Evolutionary conservation across 2,113 vertebrate genomes (phyloP).

Genomic region (Toxotes chatareus): DNA sequence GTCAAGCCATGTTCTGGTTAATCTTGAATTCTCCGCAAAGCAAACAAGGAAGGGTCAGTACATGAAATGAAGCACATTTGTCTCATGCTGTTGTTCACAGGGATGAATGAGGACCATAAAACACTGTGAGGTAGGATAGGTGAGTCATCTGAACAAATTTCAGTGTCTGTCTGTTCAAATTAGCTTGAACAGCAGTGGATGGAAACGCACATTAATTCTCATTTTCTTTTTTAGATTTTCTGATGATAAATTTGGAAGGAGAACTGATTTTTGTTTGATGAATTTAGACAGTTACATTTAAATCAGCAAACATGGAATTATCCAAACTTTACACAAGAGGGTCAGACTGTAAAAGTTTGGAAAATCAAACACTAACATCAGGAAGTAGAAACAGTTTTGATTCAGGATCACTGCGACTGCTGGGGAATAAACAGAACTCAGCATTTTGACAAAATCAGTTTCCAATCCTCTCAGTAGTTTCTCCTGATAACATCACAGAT

Average conservation of each 20-base stretch:
- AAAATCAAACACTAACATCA: conserved; percentile 19
- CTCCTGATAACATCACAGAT: conserved; percentile 10
- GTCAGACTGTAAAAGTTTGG: conserved; percentile 5
- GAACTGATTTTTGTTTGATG: too few relatives aligned
- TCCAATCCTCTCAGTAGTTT: conserved; percentile 7
- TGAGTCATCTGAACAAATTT: too few relatives aligned
- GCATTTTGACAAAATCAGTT: conserved; percentile 18
- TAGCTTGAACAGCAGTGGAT: too few relatives aligned
- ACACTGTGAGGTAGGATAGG: too few relatives aligned
- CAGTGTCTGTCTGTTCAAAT: too few relatives aligned
- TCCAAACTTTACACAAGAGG: conserved; percentile 25
- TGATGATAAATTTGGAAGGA: too few relatives aligned
- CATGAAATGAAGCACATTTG: neutral
- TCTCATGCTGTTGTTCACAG: neutral
- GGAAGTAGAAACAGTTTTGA: conserved; percentile 23
- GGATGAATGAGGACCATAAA: neutral
- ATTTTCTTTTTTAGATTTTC: too few relatives aligned
- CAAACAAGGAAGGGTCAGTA: neutral
- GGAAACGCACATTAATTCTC: too few relatives aligned
- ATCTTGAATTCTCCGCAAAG: neutral
- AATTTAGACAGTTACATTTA: neutral
- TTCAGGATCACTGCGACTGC: conserved; percentile 11
- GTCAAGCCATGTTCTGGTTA: neutral
- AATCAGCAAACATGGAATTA: conserved; percentile 16
- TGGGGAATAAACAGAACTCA: neutral